Conservation (phyloP, 1,140 invertebrate genomes). For the Xylocopa sonorina region DNA sequence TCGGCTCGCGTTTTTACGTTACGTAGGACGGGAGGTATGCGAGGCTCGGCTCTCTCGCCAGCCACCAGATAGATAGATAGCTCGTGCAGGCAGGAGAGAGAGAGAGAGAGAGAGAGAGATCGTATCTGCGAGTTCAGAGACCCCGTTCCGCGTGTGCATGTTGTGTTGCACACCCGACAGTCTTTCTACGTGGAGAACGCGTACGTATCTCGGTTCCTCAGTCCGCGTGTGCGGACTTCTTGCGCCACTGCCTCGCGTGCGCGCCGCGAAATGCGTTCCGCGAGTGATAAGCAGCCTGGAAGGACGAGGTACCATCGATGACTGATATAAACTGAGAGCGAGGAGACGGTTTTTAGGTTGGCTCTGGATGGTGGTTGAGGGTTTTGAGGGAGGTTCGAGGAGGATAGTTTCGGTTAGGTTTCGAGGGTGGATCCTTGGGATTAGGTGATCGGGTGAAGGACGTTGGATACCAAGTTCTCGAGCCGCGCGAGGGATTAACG, state of each 20-base stretch:
- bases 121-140: slow-evolving; percentile 64
- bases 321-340: too few relatives aligned
- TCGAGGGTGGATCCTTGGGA: too few relatives aligned
- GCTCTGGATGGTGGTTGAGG: too few relatives aligned
- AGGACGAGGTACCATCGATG: slow-evolving; percentile 54
- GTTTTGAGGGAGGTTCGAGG: too few relatives aligned
- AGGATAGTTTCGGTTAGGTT: too few relatives aligned
- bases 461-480: too few relatives aligned
- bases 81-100: too few relatives aligned
- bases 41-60: slow-evolving; percentile 42
- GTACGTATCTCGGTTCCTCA: background rate
- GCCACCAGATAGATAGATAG: slow-evolving; percentile 62
- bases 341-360: too few relatives aligned
- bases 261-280: slow-evolving; percentile 51
- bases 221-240: slow-evolving; percentile 37
- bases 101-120: slow-evolving; percentile 37
- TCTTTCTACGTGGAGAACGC: too few relatives aligned
- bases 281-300: slow-evolving; percentile 62
- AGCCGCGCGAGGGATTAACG: too few relatives aligned
- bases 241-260: slow-evolving; percentile 55
- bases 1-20: slow-evolving; percentile 40
- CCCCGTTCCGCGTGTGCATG: slow-evolving; percentile 35
- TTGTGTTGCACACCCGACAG: background rate
- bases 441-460: too few relatives aligned
- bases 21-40: slow-evolving; percentile 43